Conservation (phyloP, 2,113 vertebrate genomes). For the Glaucomys volans region DNA sequence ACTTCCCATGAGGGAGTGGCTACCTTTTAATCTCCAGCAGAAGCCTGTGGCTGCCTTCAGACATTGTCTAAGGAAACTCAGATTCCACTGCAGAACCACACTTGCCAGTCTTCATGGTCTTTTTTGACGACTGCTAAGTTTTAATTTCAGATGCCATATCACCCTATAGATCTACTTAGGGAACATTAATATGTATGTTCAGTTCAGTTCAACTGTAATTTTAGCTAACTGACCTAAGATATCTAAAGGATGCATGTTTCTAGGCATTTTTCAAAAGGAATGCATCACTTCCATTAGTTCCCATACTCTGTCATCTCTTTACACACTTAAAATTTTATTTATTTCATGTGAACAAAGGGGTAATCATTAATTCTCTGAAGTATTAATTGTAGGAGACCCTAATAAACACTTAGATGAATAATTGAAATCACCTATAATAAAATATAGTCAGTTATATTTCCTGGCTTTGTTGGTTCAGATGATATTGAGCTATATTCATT, state of each 20-base stretch:
- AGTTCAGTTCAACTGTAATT: constrained; percentile 36
- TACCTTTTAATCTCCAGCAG: not conserved
- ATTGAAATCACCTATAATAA: constrained; percentile 21
- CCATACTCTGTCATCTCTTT: not conserved
- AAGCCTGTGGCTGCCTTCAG: fast-evolving
- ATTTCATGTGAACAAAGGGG: not conserved
- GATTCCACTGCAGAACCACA: not conserved
- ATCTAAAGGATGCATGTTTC: constrained; percentile 3
- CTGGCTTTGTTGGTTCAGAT: not conserved
- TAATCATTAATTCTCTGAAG: not conserved
- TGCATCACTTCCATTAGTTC: not conserved
- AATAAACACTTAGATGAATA: constrained; percentile 33
- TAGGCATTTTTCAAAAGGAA: not conserved
- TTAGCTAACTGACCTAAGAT: constrained; percentile 28
- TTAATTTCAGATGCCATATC: not conserved
- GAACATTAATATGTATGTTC: not conserved
- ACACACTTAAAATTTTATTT: not conserved
- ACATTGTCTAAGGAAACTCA: not conserved
- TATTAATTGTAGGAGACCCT: not conserved
- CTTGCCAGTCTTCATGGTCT: not conserved
- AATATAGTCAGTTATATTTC: not conserved
- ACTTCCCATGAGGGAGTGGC: not conserved
- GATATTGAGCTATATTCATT: not conserved
- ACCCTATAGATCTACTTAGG: constrained; percentile 28
- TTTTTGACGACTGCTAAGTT: not conserved